phyloP scores from a whole-genome alignment of 1,140 invertebrate species.

The Thalassaphorura encarpata region DNA sequence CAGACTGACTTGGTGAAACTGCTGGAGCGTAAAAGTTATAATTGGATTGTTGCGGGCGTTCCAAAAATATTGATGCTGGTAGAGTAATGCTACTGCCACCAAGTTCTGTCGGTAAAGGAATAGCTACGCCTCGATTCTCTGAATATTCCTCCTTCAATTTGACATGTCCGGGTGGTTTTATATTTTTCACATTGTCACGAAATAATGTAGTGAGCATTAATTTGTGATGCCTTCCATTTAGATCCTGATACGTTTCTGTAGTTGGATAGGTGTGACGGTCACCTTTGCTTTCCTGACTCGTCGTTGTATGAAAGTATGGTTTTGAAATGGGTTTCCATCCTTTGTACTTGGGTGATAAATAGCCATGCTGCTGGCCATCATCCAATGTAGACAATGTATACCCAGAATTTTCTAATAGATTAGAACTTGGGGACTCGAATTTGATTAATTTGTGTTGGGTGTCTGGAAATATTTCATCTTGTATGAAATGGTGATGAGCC shows the following conservation, averaged over 20 bases:
- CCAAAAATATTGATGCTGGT: background rate
- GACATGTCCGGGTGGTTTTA: constrained; percentile 8
- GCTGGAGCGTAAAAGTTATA: background rate
- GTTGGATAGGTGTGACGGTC: constrained; percentile 2
- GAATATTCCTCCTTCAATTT: constrained; percentile 15
- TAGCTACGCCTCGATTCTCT: constrained; percentile 13
- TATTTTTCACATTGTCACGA: constrained; percentile 16
- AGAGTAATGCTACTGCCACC: no score
- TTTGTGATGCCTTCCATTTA: background rate
- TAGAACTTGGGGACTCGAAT: background rate
- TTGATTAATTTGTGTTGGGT: no score
- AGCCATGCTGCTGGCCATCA: constrained; percentile 13
- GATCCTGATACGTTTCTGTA: background rate
- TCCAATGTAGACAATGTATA: background rate
- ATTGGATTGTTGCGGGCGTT: background rate
- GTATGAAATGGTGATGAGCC: no score
- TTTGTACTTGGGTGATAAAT: constrained; percentile 18
- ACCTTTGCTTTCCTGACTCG: background rate
- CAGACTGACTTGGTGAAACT: constrained; percentile 2
- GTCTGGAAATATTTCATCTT: no score
- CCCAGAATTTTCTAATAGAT: background rate
- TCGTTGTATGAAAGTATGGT: constrained; percentile 6
- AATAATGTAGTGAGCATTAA: constrained; percentile 19
- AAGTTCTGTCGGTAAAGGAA: constrained; percentile 16
- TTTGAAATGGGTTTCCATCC: constrained; percentile 27